Percentiles rank a stretch among this genome's conserved stretches.
Evolutionary conservation across 53 echinoderm and acorn worm species (phyloP).

Genomic region (Echinometra lucunter): DNA sequence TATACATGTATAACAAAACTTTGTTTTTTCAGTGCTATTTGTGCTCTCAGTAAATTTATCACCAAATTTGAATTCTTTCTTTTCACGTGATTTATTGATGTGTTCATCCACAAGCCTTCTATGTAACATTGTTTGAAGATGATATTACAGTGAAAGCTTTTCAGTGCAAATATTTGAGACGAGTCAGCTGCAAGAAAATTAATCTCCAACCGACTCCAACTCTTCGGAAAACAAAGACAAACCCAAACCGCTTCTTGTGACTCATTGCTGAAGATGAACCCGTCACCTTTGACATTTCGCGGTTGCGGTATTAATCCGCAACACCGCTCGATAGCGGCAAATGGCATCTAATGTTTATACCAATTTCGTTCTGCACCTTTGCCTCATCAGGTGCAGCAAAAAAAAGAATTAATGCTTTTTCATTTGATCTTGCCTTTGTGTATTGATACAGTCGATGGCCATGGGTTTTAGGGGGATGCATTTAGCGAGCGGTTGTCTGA

Average conservation of each 20-base stretch:
- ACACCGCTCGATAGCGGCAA: conserved; percentile 13
- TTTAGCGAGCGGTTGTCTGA: neutral
- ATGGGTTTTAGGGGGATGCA: neutral
- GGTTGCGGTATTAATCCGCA: conserved; percentile 5
- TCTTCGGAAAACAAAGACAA: neutral
- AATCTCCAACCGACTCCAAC: neutral
- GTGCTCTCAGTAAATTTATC: no score
- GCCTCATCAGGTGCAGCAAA: neutral
- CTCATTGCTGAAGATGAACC: neutral
- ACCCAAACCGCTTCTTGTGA: neutral
- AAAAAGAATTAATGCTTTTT: neutral
- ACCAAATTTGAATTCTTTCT: no score
- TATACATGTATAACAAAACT: no score
- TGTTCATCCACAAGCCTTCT: neutral
- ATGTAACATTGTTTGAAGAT: neutral
- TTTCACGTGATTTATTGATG: no score
- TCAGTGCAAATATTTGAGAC: neutral
- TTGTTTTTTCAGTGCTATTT: no score
- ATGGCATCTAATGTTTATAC: conserved; percentile 52
- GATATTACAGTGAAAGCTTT: neutral
- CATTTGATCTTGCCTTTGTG: conserved; percentile 6
- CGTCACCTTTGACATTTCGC: conserved; percentile 35
- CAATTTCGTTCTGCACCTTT: conserved; percentile 22
- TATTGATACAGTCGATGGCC: conserved; percentile 16
- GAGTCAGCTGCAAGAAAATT: neutral